Percentiles rank a stretch among this genome's conserved stretches.
Evolutionary conservation across 2,113 vertebrate genomes (phyloP).

Genomic region (Ailurus styani): DNA sequence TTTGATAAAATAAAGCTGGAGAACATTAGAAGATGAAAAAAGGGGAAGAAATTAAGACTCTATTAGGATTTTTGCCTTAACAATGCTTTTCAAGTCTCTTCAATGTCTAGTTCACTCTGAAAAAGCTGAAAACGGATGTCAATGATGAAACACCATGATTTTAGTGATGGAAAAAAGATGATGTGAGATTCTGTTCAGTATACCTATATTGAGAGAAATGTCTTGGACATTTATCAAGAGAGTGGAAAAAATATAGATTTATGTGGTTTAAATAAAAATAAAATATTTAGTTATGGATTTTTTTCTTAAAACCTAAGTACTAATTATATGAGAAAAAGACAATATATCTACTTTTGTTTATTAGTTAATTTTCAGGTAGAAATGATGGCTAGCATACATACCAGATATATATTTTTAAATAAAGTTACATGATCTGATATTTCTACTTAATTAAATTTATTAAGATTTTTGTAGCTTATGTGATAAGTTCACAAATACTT

Average conservation of each 20-base stretch:
- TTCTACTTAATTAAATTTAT: background rate
- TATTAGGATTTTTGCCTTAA: background rate
- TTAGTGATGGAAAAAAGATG: background rate
- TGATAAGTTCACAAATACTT: background rate
- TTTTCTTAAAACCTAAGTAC: background rate
- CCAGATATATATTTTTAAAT: background rate
- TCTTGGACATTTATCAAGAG: background rate
- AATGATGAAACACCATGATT: background rate
- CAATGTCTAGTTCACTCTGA: background rate
- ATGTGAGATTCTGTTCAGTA: background rate
- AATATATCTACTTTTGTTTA: background rate
- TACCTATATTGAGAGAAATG: background rate
- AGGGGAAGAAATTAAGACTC: background rate
- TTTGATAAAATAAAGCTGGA: background rate
- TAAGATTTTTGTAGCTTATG: background rate
- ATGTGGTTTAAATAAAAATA: background rate
- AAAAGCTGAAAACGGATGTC: background rate
- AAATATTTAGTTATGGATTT: background rate
- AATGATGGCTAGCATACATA: background rate
- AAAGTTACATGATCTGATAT: background rate
- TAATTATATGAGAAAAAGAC: background rate
- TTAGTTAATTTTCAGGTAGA: background rate
- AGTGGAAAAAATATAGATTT: background rate
- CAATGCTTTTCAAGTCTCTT: background rate
- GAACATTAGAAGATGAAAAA: background rate